phyloP scores from a whole-genome alignment of 2,888 invertebrate species.

The Oscheius sp. region DNA sequence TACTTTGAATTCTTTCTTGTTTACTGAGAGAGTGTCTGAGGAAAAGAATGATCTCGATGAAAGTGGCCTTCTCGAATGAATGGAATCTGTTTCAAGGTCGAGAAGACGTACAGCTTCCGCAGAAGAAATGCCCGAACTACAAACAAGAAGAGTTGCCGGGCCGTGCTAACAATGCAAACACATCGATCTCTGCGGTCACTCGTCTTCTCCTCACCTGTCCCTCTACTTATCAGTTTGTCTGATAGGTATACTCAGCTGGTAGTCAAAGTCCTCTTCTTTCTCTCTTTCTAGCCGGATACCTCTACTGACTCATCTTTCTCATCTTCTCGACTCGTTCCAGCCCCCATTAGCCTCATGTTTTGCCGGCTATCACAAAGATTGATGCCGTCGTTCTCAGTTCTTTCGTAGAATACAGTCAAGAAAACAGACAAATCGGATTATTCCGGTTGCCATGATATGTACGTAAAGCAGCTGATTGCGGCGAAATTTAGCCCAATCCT shows the following conservation, averaged over 20 bases:
- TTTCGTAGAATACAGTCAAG: background rate
- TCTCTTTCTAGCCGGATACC: background rate
- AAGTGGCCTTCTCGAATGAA: too few relatives aligned
- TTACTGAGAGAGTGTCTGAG: background rate
- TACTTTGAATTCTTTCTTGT: background rate
- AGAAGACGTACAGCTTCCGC: too few relatives aligned
- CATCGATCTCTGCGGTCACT: constrained; percentile 28
- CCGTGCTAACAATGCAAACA: constrained; percentile 24
- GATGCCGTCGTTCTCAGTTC: background rate
- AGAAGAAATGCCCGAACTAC: constrained; percentile 10
- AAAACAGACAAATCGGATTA: background rate
- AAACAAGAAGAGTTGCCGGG: constrained; percentile 27
- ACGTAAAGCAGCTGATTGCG: background rate
- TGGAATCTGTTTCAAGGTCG: too few relatives aligned
- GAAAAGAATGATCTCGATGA: too few relatives aligned
- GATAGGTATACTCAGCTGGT: background rate
- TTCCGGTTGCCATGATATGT: background rate
- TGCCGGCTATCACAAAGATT: background rate
- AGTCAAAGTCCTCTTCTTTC: background rate
- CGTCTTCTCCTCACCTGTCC: constrained; percentile 16
- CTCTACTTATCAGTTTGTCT: background rate
- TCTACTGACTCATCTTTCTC: background rate
- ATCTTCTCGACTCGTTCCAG: constrained; percentile 8
- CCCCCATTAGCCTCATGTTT: constrained; percentile 9
- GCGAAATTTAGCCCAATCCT: background rate